These are phyloP conservation scores for Cariama cristata DNA, from an alignment of 2,113 vertebrate species.

Conservation along the genomic window DNA sequence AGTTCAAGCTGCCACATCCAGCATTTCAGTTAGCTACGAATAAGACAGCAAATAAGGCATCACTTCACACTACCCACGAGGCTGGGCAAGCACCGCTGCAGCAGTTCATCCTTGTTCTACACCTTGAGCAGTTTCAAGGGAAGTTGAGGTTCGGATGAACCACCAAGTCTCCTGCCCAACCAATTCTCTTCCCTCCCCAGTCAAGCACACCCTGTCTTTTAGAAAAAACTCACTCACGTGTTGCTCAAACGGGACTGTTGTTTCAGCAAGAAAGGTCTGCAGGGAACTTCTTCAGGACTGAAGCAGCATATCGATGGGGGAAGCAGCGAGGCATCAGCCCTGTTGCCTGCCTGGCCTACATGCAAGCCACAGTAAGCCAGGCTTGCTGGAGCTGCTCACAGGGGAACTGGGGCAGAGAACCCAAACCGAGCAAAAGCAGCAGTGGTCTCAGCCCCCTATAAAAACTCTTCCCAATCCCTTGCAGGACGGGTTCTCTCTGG, in stretches of 20 bases:
- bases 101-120: fast-evolving
- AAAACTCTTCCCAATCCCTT: not conserved
- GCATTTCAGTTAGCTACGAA: not conserved
- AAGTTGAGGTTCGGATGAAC: not conserved
- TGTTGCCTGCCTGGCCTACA: not conserved
- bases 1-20: not conserved
- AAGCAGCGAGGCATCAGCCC: not conserved
- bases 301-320: not conserved
- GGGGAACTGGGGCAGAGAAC: not conserved
- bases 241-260: not conserved
- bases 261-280: not conserved
- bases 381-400: not conserved
- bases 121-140: not conserved
- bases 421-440: fast-evolving
- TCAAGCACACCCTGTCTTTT: not conserved
- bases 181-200: not conserved
- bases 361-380: not conserved
- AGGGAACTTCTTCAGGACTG: not conserved
- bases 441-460: not conserved
- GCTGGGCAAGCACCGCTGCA: fast-evolving
- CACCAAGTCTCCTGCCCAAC: not conserved
- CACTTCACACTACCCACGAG: not conserved
- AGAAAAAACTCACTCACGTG: fast-evolving
- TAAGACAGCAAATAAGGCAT: not conserved
- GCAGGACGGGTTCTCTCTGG: fast-evolving